Percentiles rank a stretch among this genome's conserved stretches.
phyloP scores from a whole-genome alignment of 35 echinoderm and acorn worm genomes.

The Acanthaster planci region DNA sequence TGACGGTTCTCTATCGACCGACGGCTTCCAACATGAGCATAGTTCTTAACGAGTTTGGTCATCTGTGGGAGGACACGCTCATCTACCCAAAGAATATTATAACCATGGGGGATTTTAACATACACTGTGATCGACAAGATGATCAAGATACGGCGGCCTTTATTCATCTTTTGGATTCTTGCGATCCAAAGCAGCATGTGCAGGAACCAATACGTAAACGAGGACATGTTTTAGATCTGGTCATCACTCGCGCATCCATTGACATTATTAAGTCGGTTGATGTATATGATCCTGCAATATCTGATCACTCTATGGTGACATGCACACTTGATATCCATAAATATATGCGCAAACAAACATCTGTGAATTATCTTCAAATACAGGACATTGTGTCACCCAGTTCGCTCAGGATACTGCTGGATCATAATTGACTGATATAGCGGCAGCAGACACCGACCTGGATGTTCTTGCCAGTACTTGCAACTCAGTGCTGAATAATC shows the following conservation, averaged over 20 bases:
- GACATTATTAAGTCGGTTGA: no score
- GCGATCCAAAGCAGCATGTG: not conserved
- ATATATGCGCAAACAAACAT: no score
- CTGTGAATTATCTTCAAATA: no score
- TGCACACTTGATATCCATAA: not conserved
- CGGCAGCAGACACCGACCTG: not conserved
- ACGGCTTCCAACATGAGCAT: not conserved
- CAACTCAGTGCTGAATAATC: not conserved
- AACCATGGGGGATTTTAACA: not conserved
- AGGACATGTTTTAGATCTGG: constrained; percentile 21
- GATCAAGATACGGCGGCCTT: not conserved
- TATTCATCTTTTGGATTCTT: not conserved
- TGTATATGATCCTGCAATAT: constrained; percentile 16
- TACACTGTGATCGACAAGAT: not conserved
- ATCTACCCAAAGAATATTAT: not conserved
- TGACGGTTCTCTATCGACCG: not conserved
- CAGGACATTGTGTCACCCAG: no score
- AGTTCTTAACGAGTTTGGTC: not conserved
- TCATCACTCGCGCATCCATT: not conserved
- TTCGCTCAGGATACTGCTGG: no score
- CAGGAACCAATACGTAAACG: not conserved
- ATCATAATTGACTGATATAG: not conserved
- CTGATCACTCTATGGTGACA: constrained; percentile 14
- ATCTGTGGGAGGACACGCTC: not conserved
- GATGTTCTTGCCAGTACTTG: not conserved